These are phyloP conservation scores for Lypha dubia DNA, from an alignment of 2,888 invertebrate species.

Conservation along the genomic window DNA sequence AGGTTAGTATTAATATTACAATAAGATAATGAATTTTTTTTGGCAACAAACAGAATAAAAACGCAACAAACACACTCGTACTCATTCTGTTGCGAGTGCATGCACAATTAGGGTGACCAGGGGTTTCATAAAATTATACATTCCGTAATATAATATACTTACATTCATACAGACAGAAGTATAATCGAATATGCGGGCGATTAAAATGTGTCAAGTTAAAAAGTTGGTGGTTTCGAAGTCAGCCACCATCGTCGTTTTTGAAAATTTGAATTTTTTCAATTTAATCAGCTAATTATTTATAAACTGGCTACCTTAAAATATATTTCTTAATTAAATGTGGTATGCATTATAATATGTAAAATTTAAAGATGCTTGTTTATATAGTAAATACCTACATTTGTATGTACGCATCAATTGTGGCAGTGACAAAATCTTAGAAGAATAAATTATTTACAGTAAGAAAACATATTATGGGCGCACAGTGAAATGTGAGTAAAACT, in stretches of 20 bases:
- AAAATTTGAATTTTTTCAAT: no score
- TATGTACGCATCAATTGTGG: not conserved
- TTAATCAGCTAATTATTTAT: not conserved
- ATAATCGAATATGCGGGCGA: no score
- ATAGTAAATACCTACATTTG: conserved; percentile 12
- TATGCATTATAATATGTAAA: conserved; percentile 4
- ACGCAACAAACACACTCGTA: not conserved
- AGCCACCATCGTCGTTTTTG: no score
- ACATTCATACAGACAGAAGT: no score
- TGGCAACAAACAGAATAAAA: conserved; percentile 49
- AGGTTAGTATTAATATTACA: conserved; percentile 75
- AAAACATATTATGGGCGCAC: conserved; percentile 9
- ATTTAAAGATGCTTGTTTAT: conserved; percentile 13
- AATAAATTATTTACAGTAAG: conserved; percentile 36
- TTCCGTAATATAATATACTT: not conserved
- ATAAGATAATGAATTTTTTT: conserved; percentile 49
- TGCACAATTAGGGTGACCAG: conserved; percentile 36
- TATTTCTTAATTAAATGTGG: conserved; percentile 3
- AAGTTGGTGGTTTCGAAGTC: no score
- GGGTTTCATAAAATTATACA: not conserved
- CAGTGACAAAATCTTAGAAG: conserved; percentile 35
- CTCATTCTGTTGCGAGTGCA: not conserved
- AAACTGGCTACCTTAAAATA: conserved; percentile 13
- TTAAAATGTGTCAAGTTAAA: no score
- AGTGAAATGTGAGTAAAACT: not conserved